A percentile compares a stretch with the other conserved stretches of the same genome.
Evolutionary conservation across 2,888 invertebrate species (phyloP).

Genomic region (Willowsia nigromaculata): DNA sequence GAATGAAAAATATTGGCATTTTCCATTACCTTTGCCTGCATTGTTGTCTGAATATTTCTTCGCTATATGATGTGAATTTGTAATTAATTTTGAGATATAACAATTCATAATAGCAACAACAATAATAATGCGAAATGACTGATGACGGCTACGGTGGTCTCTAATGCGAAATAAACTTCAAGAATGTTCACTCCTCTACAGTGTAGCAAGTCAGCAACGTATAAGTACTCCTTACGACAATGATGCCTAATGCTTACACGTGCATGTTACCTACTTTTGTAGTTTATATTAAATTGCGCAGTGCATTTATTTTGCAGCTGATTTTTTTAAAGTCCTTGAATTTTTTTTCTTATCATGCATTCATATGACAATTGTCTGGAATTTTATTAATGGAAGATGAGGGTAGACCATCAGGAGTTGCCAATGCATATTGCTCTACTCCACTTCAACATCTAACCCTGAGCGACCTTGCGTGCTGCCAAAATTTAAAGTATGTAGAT

Average conservation of each 20-base stretch:
- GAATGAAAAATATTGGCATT: constrained; percentile 48
- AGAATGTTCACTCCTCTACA: constrained; percentile 44
- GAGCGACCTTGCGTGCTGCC: constrained; percentile 27
- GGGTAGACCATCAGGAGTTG: neutral
- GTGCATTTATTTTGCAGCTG: neutral
- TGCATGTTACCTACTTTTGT: neutral
- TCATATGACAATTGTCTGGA: constrained; percentile 16
- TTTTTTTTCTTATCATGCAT: constrained; percentile 1
- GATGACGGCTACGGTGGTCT: neutral
- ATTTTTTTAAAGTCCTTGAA: constrained; percentile 35
- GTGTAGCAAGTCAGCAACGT: too few relatives aligned
- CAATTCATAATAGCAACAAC: neutral
- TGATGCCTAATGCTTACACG: neutral
- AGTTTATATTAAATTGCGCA: constrained; percentile 35
- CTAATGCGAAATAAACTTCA: constrained; percentile 39
- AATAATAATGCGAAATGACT: constrained; percentile 12
- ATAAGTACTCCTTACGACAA: neutral
- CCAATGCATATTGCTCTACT: neutral
- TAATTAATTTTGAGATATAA: constrained; percentile 45
- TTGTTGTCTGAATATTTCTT: constrained; percentile 4
- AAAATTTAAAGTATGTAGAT: neutral
- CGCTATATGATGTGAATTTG: constrained; percentile 53
- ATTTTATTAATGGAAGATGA: constrained; percentile 19
- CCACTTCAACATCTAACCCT: neutral
- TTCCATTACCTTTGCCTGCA: neutral